phyloP scores from a whole-genome alignment of 2,113 vertebrate genomes.

The Perca schrenkii region DNA sequence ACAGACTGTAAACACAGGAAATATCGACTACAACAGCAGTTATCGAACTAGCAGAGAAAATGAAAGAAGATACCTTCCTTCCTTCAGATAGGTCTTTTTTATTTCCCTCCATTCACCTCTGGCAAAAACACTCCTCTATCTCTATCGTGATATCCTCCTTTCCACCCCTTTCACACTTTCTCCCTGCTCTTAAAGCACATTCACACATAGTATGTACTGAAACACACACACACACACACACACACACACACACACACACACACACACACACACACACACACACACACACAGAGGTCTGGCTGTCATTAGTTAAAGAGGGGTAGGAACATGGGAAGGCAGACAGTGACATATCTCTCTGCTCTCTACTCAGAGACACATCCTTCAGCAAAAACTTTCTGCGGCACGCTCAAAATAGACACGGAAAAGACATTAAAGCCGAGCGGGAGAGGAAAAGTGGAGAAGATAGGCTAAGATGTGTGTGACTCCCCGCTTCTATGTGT shows the following conservation, averaged over 20 bases:
- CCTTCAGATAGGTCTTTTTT: conserved; percentile 45
- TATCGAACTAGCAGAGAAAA: conserved; percentile 58
- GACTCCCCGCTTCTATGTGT: conserved; percentile 49
- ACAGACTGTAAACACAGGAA: conserved; percentile 75
- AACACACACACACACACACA: conserved; percentile 21
- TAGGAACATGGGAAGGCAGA: conserved; percentile 70
- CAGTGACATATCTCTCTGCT: conserved; percentile 78
- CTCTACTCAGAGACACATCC: conserved; percentile 77
- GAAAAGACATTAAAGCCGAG: conserved; percentile 79
- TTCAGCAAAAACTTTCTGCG: conserved; percentile 77
- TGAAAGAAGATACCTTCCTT: conserved; percentile 54
- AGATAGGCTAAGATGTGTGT: conserved; percentile 62
- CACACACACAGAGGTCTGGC: conserved; percentile 45
- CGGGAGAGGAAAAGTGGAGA: conserved; percentile 58
- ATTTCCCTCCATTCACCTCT: conserved; percentile 52
- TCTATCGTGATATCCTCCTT: conserved; percentile 46
- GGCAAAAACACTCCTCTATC: conserved; percentile 42
- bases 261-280: conserved; percentile 25
- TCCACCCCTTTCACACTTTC: conserved; percentile 20
- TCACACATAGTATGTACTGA: conserved; percentile 6
- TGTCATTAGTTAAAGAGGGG: conserved; percentile 78
- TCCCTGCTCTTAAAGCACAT: conserved; percentile 27
- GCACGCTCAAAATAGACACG: conserved; percentile 77
- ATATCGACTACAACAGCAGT: conserved; percentile 59
- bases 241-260: conserved; percentile 13